Base-by-base conservation (phyloP, 2,113 vertebrate genomes). In the Philantomba maxwellii region DNA sequence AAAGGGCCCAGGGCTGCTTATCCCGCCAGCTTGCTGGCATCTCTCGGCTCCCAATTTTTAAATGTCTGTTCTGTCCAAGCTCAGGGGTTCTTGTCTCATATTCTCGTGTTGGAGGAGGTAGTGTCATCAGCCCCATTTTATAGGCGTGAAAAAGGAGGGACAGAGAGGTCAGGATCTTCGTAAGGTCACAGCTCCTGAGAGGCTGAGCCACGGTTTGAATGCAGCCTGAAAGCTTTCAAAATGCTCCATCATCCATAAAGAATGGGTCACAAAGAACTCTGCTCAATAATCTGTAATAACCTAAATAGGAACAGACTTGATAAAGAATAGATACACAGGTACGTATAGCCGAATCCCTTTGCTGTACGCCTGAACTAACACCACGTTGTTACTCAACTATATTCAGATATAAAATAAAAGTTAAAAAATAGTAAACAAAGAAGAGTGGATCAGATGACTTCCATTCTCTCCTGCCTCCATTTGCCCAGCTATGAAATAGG, bases 1-100 rank as follows among this genome's bases (percentile, higher is more conserved):
- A 28, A 33, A 55, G 83, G 60, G 73, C 12, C 82, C 16, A 1
- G 58, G 15, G 8, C 28, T 15, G 10, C 45, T 36, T 28, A 6
- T 14, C 21, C 83, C 0, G 0, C 21, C n/a, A 39, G 57, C 55
- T 45, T n/a, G 47, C 55, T 26, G 28, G 14, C 4, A 1, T 14
- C 62, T 13, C 75, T 45, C 14, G 15, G 17, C 28, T 47, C 17
- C 55, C 33, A 9, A 8, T 36, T 87, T 36, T n/a, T 26, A n/a
- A 66, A 49, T 12, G 6, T 89, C 89, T 28, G 3, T 19, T 75
- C n/a, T 21, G 39, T 87, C 43, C 4, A 33, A 51, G n/a, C 21
- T 16, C 23, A 13, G 25, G 2, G 12, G 26, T 60, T 47, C 64
- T n/a, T 28, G 19, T 19, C 49, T 51, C 7, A 47, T 62, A 11